These are phyloP conservation scores for Sericinus montela DNA, from an alignment of 2,888 invertebrate genomes.

Conservation along the genomic window DNA sequence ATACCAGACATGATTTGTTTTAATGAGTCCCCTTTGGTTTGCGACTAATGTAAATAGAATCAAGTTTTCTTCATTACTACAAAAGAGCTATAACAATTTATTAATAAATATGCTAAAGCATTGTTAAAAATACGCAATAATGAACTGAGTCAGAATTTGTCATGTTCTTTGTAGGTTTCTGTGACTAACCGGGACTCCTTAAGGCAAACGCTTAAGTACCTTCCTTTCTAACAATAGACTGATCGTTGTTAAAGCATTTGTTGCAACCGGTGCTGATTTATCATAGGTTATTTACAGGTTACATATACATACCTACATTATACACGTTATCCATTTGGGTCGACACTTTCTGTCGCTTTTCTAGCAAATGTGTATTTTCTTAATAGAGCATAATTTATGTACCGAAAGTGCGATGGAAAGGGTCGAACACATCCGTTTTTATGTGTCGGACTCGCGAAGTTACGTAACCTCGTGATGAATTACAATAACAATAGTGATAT, in stretches of 20 bases:
- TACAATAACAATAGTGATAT: constrained; percentile 66
- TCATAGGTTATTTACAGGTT: constrained; percentile 78
- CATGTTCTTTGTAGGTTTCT: constrained; percentile 22
- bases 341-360: constrained; percentile 48
- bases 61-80: background rate
- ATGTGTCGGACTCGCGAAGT: constrained; percentile 54
- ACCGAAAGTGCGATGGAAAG: constrained; percentile 47
- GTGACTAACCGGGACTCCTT: constrained; percentile 56
- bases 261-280: constrained; percentile 78
- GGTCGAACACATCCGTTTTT: constrained; percentile 52
- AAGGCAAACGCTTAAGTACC: constrained; percentile 53
- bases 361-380: constrained; percentile 56
- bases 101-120: too few species aligned
- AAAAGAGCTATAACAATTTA: too few species aligned
- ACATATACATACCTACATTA: constrained; percentile 65
- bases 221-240: constrained; percentile 79
- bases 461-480: constrained; percentile 40
- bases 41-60: constrained; percentile 8
- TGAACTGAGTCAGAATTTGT: constrained; percentile 17
- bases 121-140: too few species aligned
- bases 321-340: constrained; percentile 60
- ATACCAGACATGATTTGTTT: constrained; percentile 48
- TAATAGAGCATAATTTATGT: constrained; percentile 67
- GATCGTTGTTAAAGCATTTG: constrained; percentile 76
- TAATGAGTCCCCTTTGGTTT: constrained; percentile 38